Evolutionary conservation across 2,797 vertebrate genomes (phyloP).

Genomic region (Enteromius mattozi): DNA sequence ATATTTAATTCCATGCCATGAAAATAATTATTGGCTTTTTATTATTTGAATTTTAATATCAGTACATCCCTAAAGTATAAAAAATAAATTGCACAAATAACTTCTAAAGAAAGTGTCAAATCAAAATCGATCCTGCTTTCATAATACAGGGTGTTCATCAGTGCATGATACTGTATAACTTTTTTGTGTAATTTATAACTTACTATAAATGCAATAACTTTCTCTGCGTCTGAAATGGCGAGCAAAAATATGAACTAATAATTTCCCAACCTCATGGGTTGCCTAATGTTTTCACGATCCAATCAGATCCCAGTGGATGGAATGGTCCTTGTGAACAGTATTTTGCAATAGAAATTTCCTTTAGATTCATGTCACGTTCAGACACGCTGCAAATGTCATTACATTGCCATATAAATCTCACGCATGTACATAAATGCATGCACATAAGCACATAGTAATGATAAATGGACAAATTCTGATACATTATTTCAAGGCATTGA

Average conservation of each 20-base stretch:
- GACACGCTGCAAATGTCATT: background rate
- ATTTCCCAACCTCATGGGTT: constrained; percentile 1
- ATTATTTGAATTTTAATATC: background rate
- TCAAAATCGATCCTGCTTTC: background rate
- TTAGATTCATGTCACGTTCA: background rate
- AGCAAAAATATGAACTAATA: constrained; percentile 6
- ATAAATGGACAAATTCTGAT: background rate
- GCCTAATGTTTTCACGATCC: background rate
- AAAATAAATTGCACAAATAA: background rate
- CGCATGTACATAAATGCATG: constrained; percentile 15
- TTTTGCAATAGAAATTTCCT: background rate
- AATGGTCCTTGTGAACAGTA: background rate
- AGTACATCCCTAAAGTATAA: background rate
- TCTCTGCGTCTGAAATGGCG: background rate
- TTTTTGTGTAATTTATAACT: background rate
- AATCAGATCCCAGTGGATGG: background rate
- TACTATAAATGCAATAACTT: background rate
- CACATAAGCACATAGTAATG: background rate
- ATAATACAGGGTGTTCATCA: background rate
- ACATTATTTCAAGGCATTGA: constrained; percentile 4
- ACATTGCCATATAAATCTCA: background rate
- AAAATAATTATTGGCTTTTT: background rate
- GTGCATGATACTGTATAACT: background rate
- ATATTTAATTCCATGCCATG: too few relatives aligned
- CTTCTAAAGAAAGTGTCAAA: background rate